Conservation (phyloP, 2,888 invertebrate genomes). For the Acleris emargana region DNA sequence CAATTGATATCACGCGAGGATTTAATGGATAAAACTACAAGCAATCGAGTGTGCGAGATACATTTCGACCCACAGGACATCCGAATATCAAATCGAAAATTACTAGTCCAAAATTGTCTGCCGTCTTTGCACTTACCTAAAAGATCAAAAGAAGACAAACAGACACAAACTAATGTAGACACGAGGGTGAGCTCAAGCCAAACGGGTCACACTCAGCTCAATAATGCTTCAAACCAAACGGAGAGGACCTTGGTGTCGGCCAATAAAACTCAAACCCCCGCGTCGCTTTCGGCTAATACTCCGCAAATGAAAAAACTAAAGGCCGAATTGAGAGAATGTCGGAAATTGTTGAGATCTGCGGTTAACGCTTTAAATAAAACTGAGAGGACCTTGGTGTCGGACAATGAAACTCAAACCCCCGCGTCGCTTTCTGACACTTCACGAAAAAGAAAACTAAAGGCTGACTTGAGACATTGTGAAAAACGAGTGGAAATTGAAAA, state of each 20-base stretch:
- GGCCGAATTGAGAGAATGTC: background rate
- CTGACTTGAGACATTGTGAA: background rate
- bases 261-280: background rate
- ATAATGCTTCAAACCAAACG: background rate
- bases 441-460: background rate
- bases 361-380: background rate
- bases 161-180: background rate
- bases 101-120: background rate
- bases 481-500: background rate
- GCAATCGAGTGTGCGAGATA: background rate
- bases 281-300: background rate
- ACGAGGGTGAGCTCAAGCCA: background rate
- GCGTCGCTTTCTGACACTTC: background rate
- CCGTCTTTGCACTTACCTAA: background rate
- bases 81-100: background rate
- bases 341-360: background rate
- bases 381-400: background rate
- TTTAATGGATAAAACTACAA: background rate
- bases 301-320: background rate
- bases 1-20: background rate
- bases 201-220: background rate
- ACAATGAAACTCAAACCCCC: background rate
- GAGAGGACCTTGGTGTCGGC: background rate
- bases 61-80: background rate
- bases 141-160: background rate